phyloP scores from a whole-genome alignment of 2,797 vertebrate species.

The Threskiornis aethiopicus region DNA sequence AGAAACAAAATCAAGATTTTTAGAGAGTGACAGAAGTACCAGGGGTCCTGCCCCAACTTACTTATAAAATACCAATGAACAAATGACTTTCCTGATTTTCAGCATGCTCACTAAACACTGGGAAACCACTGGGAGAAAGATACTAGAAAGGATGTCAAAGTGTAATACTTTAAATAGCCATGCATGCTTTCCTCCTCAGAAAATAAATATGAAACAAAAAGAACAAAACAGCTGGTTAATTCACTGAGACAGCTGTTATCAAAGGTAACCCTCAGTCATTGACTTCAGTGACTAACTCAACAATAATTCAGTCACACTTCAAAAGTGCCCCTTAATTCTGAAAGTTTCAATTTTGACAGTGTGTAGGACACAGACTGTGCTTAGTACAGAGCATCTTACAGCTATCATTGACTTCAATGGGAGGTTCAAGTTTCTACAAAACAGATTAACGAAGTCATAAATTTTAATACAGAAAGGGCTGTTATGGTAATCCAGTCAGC shows the following conservation, averaged over 20 bases:
- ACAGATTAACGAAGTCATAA: background rate
- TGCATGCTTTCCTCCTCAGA: background rate
- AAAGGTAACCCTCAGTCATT: background rate
- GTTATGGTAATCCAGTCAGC: background rate
- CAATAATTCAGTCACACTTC: background rate
- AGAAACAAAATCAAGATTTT: background rate
- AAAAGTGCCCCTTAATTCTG: background rate
- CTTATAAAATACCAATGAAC: background rate
- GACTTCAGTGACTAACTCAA: background rate
- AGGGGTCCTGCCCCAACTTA: background rate
- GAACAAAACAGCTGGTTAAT: background rate
- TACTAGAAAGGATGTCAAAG: background rate
- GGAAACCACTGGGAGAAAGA: background rate
- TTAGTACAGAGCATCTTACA: background rate
- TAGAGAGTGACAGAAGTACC: background rate
- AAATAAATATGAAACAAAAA: background rate
- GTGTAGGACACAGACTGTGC: background rate
- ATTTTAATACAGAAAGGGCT: background rate
- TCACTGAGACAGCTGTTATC: background rate
- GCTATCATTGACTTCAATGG: background rate
- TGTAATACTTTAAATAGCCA: background rate
- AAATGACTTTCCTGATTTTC: background rate
- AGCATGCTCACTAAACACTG: background rate
- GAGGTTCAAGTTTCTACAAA: background rate
- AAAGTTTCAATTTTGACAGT: background rate